phyloP scores from a whole-genome alignment of 1,140 invertebrate genomes.

The Bradysia coprophila region DNA sequence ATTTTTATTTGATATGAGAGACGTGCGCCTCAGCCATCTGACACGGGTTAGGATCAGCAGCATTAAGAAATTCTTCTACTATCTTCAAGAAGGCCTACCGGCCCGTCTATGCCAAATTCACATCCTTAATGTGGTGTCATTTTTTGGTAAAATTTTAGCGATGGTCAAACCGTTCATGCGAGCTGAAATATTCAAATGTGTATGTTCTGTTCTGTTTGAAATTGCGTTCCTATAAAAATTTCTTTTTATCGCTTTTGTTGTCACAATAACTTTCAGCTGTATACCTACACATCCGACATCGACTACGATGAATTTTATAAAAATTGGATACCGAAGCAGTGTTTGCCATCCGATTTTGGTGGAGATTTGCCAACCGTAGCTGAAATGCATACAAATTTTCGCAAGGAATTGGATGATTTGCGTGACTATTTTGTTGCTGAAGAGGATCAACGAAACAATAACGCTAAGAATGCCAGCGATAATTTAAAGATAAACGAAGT shows the following conservation, averaged over 20 bases:
- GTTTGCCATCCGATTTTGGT: conserved; percentile 27
- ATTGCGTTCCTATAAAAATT: neutral
- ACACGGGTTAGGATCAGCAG: conserved; percentile 27
- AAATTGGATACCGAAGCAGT: conserved; percentile 22
- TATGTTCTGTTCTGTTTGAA: conserved; percentile 17
- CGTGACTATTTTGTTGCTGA: conserved; percentile 24
- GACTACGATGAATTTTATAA: conserved; percentile 24
- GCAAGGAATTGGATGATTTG: conserved; percentile 17
- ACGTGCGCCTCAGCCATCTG: conserved; percentile 33
- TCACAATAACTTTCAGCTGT: conserved; percentile 26
- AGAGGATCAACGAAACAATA: conserved; percentile 11
- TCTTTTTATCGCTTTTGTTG: neutral
- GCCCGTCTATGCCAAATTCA: conserved; percentile 38
- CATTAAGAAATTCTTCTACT: conserved; percentile 26
- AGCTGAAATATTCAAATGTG: conserved; percentile 37
- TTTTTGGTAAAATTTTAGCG: conserved; percentile 38
- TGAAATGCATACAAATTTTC: conserved; percentile 18
- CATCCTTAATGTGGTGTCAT: conserved; percentile 39
- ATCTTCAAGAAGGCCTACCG: conserved; percentile 37
- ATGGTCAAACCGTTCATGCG: conserved; percentile 44
- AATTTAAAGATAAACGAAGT: too few species aligned
- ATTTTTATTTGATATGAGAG: conserved; percentile 42
- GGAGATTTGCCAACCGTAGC: conserved; percentile 23
- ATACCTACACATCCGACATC: conserved; percentile 20
- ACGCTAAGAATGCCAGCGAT: neutral